Base-by-base conservation (phyloP, 1,140 invertebrate genomes). In the Heliconius melpomene region DNA sequence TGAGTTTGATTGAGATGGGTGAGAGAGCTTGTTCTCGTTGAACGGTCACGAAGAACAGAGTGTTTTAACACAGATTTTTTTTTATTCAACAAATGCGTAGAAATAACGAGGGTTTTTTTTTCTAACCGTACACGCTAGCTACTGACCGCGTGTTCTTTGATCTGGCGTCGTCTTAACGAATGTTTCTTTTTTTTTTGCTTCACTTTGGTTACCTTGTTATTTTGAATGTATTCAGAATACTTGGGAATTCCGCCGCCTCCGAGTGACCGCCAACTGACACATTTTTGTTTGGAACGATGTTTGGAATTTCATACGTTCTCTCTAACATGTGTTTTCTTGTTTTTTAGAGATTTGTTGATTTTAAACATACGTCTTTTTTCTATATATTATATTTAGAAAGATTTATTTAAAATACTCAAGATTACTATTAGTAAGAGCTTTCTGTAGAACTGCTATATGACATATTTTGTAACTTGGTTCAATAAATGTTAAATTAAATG, bases 141-240 rank as follows among this genome's bases (percentile, higher is more conserved):
- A 8, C 52, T n/a, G n/a, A 9, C 54, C 40, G 32, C 36, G 20
- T 74, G 72, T 50, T 50, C 36, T 74, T 74, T 74, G 38, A 74
- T 74, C 36, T 74, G n/a, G 50, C 26, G 26, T 32, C 72, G 72
- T 74, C 72, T 74, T 46, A 46, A 50, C 38, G 11, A 16, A 66
- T 26, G 8, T 26, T 26, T 29, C 26, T 13, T 13, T 66, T 66
- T 29, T 66, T 57, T 66, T 66, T 66, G 60, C 60, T 66, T 66
- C 8, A 26, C 26, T 29, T 66, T 66, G 26, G 60, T 16, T 66
- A 13, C 26, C 60, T 26, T 66, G 60, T 29, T 66, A 66, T 66
- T 66, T 66, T 66, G 26, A 66, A 66, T 66, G 60, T 66, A 29
- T 66, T 66, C 60, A 29, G 16, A 66, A 66, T 66, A 29, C 60